phyloP scores from a whole-genome alignment of 2,888 invertebrate genomes.

The Andrena fulva region DNA sequence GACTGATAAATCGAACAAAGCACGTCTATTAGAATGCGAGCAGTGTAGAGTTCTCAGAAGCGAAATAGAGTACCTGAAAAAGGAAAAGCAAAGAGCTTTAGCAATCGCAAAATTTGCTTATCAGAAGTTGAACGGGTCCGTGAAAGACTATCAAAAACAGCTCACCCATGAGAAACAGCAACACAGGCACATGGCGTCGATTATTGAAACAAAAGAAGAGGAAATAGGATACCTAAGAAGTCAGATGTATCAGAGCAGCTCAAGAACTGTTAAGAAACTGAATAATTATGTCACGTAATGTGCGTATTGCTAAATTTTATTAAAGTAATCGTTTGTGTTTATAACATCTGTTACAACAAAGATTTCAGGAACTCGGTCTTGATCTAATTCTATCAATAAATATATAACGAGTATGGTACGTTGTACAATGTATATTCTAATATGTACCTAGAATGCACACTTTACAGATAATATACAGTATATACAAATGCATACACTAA shows the following conservation, averaged over 20 bases:
- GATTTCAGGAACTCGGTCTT: conserved; percentile 7
- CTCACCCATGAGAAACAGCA: conserved; percentile 62
- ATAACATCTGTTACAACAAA: conserved; percentile 8
- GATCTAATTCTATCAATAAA: conserved; percentile 12
- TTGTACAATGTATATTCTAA: conserved; percentile 8
- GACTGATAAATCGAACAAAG: conserved; percentile 55
- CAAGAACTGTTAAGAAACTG: neutral
- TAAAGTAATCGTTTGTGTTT: conserved; percentile 11
- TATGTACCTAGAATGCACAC: neutral
- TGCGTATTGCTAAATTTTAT: conserved; percentile 21
- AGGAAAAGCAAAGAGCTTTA: conserved; percentile 71
- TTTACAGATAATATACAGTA: conserved; percentile 19
- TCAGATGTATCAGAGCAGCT: conserved; percentile 58
- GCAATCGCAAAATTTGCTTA: conserved; percentile 72
- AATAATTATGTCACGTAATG: conserved; percentile 11
- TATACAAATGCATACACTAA: conserved; percentile 22
- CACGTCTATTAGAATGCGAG: conserved; percentile 50
- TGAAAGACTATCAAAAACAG: conserved; percentile 64
- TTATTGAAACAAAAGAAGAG: conserved; percentile 60
- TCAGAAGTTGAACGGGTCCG: conserved; percentile 66
- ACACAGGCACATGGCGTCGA: conserved; percentile 52
- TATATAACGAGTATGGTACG: conserved; percentile 3
- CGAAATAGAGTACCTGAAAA: conserved; percentile 58
- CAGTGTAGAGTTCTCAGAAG: conserved; percentile 64
- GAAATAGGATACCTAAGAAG: conserved; percentile 70